Evolutionary conservation across 2,797 vertebrate genomes (phyloP), one percentile per base, ranked within the genome.

Genomic region (Tiaroga cobitis): DNA sequence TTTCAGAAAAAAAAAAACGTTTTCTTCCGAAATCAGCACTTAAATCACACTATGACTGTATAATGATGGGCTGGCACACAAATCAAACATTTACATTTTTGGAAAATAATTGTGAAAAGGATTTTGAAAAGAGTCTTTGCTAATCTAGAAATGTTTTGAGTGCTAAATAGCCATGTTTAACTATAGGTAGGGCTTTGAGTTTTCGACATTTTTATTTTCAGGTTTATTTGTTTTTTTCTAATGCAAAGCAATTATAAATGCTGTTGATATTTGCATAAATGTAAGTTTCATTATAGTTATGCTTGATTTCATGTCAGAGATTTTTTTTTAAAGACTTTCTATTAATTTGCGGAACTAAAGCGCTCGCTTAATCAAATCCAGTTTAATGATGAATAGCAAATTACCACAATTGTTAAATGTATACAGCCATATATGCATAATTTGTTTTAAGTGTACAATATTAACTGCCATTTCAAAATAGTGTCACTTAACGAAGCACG

Each of bases 401-500:
- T 32, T 80, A 32, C 24, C 39, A 51, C 59, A 88, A 24, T 81
- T 87, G 86, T 87, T 79, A 65, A 56, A 69, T 85, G 76, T 87
- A n/a, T 87, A 49, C 54, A 67, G 67, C 43, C n/a, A 29, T 74
- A 63, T 11, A 85, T 82, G 85, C 86, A 86, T 88, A 61, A 59
- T 87, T 89, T 92, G 85, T 86, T 92, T 87, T 72, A 88, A 78
- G 85, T 85, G 85, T 90, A 86, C 90, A 81, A 84, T 93, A 89
- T 90, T 92, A 91, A 92, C 90, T 93, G 90, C 92, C 89, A 43
- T 92, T 93, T 92, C 90, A 91, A 92, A 92, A 87, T 91, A 93
- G 92, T 93, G 92, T 92, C 92, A 92, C 92, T 91, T 93, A 93
- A 91, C 90, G 92, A 93, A 93, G 92, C 92, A 92, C 89, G 92